Evolutionary conservation across 2,797 vertebrate genomes (phyloP), one percentile per base, ranked within the genome.

Genomic region (Acanthurus tractus): DNA sequence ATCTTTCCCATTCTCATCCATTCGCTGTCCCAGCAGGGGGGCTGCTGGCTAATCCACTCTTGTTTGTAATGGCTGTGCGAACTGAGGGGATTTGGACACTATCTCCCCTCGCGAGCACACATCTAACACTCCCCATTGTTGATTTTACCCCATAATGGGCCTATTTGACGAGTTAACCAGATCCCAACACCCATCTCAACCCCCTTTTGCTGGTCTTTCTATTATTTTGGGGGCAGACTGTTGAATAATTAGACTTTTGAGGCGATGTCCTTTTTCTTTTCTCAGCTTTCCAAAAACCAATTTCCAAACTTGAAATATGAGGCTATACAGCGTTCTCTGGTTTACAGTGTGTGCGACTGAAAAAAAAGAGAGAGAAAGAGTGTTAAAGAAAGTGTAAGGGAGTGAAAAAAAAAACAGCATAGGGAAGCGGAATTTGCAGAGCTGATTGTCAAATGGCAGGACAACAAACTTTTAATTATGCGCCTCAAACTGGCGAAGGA

Each of bases 1-100:
- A 75, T 89, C 83, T 66, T 73, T 67, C 70, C 82, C 75, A 78
- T 79, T 88, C 87, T 82, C 88, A 88, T 87, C 83, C 77, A 87
- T 92, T 90, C 90, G 79, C 76, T 58, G 74, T 76, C 89, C 81
- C 86, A 76, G 89, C 83, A 87, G 25, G 90, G 90, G 82, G 88
- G 64, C 75, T 2, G 73, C 76, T 56, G 80, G 81, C 76, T 93
- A 91, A 93, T 91, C 88, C 86, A 89, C 82, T 87, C 75, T 81
- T 86, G 88, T 92, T 90, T 87, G 88, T 86, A 87, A 92, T 80
- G 86, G 82, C 81, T 84, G 69, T 54, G 75, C 1, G 69, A 87
- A 75, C 71, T 45, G 63, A 86, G 63, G 74, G 83, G 83, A 87
- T 87, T 89, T 91, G 83, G 81, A 83, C 81, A 66, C 7, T 10